Base-by-base conservation (phyloP, 2,888 invertebrate species). In the Nomada lathburiana region DNA sequence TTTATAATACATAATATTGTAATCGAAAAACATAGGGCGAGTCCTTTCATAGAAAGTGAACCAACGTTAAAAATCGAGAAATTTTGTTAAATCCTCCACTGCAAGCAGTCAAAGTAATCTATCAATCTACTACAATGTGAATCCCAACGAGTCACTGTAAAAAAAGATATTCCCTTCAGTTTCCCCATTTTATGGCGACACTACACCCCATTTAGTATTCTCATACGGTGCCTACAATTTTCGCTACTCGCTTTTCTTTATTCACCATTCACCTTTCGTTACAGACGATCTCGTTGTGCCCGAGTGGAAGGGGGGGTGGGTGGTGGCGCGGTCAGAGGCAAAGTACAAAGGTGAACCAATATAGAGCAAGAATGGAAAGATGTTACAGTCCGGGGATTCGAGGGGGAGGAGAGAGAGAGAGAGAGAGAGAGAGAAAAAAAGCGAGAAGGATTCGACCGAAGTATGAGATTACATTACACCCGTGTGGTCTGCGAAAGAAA, bases 401-500 rank as follows among this genome's bases (percentile, higher is more conserved):
- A 42, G 13, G 42, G 55, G 23, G 68, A 23, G 3, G 18, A 47
- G 16, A 57, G n/a, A 5, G 3, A 42, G 18, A 18, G 18, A 23
- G 11, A 23, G 55, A 23, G 68, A 23, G 7, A 10, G 52, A n/a
- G 18, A n/a, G 52, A n/a, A n/a, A 68, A 47, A 67, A 68, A 60
- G 78, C 74, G 69, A 77, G 79, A 77, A 82, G 71, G 80, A 89
- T 83, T 84, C 83, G 85, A 82, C 77, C 89, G 80, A 82, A 83
- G 90, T 89, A 90, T 88, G 90, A 86, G 86, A 89, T 90, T 90
- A 90, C 89, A 85, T 89, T 89, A 89, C 88, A 86, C 79, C 84
- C 83, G 88, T 84, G 85, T 88, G 90, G 89, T 89, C 90, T 84
- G 89, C 84, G 87, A 83, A 89, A 88, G 90, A 90, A 90, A 90